phyloP scores from a whole-genome alignment of 1,140 invertebrate species.

The Pogonomyrmex barbatus region DNA sequence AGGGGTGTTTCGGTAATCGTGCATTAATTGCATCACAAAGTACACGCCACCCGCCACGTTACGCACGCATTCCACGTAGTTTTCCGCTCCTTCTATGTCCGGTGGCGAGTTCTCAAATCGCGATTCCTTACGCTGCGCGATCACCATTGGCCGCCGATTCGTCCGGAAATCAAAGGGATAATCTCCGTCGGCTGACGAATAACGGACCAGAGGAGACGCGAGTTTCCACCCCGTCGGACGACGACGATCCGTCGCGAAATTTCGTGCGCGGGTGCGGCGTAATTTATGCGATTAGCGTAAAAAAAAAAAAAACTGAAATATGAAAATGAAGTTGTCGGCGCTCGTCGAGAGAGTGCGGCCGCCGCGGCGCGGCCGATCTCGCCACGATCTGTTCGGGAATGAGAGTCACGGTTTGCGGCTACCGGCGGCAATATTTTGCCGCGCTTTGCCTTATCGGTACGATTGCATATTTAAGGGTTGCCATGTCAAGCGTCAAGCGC shows the following conservation, averaged over 20 bases:
- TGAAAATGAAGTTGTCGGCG: conserved; percentile 38
- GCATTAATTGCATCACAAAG: conserved; percentile 85
- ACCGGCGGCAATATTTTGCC: conserved; percentile 78
- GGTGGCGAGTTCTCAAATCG: conserved; percentile 61
- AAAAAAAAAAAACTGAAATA: conserved; percentile 20
- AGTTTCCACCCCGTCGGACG: background rate
- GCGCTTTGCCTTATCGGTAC: conserved; percentile 80
- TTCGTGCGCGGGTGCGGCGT: background rate
- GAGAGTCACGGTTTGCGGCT: conserved; percentile 79
- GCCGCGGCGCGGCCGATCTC: conserved; percentile 6
- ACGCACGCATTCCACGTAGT: conserved; percentile 81
- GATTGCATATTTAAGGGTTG: conserved; percentile 84
- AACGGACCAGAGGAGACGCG: background rate
- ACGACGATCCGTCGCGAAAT: background rate
- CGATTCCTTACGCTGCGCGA: conserved; percentile 10
- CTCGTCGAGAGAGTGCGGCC: background rate
- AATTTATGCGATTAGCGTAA: conserved; percentile 16
- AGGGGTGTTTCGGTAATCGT: conserved; percentile 82
- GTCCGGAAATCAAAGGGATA: background rate
- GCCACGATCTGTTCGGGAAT: conserved; percentile 56
- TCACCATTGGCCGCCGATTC: too few relatives aligned
- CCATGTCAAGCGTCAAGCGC: conserved; percentile 83
- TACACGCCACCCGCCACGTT: conserved; percentile 82
- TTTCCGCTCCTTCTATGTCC: conserved; percentile 70
- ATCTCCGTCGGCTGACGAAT: background rate